phyloP scores from a whole-genome alignment of 2,113 vertebrate genomes.

The Gyps fulvus region DNA sequence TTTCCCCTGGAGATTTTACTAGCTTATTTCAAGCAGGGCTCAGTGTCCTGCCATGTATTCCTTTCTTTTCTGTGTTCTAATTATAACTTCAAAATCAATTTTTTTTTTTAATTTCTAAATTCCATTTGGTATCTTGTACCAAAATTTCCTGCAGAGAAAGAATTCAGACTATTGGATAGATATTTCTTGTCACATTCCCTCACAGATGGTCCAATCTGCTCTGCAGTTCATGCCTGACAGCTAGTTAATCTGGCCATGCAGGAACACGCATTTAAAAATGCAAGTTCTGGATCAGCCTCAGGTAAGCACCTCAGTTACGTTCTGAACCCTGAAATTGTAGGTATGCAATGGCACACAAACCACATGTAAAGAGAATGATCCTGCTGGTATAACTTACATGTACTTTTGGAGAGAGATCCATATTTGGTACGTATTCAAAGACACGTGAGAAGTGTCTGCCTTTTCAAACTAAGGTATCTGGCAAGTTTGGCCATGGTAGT shows the following conservation, averaged over 20 bases:
- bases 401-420: neutral
- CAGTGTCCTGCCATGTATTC: neutral
- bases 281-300: neutral
- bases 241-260: neutral
- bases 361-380: neutral
- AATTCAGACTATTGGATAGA: neutral
- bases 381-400: neutral
- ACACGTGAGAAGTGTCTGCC: neutral
- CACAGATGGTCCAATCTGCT: conserved; percentile 16
- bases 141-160: neutral
- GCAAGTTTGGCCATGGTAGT: neutral
- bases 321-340: neutral
- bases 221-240: neutral
- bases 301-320: neutral
- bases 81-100: neutral
- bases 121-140: neutral
- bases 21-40: neutral
- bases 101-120: neutral
- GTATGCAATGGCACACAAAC: neutral
- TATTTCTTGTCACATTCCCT: neutral
- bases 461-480: neutral
- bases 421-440: neutral
- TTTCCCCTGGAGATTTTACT: neutral
- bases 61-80: neutral
- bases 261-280: neutral